These are phyloP conservation scores for Eupithecia abbreviata DNA, from an alignment of 2,888 invertebrate genomes.

Conservation along the genomic window DNA sequence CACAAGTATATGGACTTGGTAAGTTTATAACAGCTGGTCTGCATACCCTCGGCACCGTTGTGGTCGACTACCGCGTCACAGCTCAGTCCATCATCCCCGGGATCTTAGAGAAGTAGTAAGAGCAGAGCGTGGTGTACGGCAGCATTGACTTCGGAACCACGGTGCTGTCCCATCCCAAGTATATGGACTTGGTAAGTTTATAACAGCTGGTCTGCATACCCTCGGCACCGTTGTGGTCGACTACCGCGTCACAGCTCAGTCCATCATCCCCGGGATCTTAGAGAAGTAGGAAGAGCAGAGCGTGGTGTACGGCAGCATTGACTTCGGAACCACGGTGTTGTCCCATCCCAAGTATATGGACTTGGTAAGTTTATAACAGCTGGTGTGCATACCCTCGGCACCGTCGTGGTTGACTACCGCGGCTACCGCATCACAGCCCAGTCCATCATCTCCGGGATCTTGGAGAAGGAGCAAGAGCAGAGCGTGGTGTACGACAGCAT, in stretches of 20 bases:
- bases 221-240: conserved; percentile 99
- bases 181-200: conserved; percentile 92
- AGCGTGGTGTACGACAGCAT: conserved; percentile 99
- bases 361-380: conserved; percentile 85
- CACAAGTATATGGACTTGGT: conserved; percentile 96
- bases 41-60: conserved; percentile 98
- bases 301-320: conserved; percentile 99
- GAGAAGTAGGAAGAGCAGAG: conserved; percentile 99
- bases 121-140: conserved; percentile 99
- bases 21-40: conserved; percentile 85
- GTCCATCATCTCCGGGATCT: conserved; percentile 99
- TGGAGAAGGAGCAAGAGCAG: conserved; percentile 99
- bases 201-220: conserved; percentile 91
- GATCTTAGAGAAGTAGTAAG: conserved; percentile 98
- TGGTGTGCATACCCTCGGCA: conserved; percentile 97
- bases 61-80: conserved; percentile 98
- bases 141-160: conserved; percentile 99
- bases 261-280: conserved; percentile 99
- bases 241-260: conserved; percentile 99
- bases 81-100: conserved; percentile 99
- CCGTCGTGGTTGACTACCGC: conserved; percentile 98
- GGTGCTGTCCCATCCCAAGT: conserved; percentile 95
- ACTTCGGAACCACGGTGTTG: conserved; percentile 99
- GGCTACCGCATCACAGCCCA: conserved; percentile 99
- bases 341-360: conserved; percentile 97